Evolutionary conservation across 2,113 vertebrate species (phyloP), one percentile per base, ranked within the genome.

Genomic region (Brevimyrus niger): DNA sequence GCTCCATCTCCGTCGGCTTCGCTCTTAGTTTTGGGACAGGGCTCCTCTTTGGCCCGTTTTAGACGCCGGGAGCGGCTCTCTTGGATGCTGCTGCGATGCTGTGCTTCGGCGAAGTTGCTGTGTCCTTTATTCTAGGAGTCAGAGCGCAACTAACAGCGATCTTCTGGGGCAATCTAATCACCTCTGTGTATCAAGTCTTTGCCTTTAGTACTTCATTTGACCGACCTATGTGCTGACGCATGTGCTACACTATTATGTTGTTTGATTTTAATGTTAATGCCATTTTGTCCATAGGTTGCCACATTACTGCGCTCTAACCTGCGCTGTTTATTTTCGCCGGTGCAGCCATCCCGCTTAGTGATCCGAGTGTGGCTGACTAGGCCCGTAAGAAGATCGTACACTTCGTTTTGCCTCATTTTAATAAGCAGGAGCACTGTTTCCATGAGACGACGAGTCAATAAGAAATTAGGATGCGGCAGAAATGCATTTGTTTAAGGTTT

Each of bases 81-180:
- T 35, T 35, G 35, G 73, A 85, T 85, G 21, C 42, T n/a, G 82
- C 17, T n/a, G 9, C 42, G 82, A 46, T 47, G 82, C 23, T 21
- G 82, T 47, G 38, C 19, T 47, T 48, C 46, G 55, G 38, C 3
- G 44, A 89, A 89, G 88, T 89, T 89, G 35, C 80, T 55, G n/a
- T 53, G 48, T 55, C 46, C 73, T 89, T 89, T 86, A 86, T 86
- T 35, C 47, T 35, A 23, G 48, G 85, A 51, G 48, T 51, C 85
- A 23, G 82, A 83, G 76, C 76, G 76, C 76, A 82, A 35, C 13
- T 44, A 82, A 42, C 80, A 10, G 4, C 6, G 42, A 46, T 19
- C 82, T 47, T 47, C 44, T 47, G 82, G 82, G 82, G 82, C 82
- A 47, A 10, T n/a, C 38, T 84, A 23, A 11, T n/a, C 44, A 46